phyloP scores from a whole-genome alignment of 2,797 vertebrate genomes.

The Etheostoma nigrum region DNA sequence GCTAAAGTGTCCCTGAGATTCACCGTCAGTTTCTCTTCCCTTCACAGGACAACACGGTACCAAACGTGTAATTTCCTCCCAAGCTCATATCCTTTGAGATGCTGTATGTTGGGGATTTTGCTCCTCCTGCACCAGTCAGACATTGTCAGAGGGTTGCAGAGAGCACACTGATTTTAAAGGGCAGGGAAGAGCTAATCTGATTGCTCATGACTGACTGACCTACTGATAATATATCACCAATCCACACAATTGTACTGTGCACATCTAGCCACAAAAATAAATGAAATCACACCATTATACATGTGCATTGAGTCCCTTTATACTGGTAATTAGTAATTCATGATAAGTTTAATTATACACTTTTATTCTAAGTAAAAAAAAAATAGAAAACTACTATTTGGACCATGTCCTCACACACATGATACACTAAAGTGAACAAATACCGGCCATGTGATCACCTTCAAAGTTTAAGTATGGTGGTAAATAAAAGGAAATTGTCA shows the following conservation, averaged over 20 bases:
- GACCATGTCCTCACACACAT: too few relatives aligned
- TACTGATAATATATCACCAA: not conserved
- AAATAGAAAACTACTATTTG: too few relatives aligned
- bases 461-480: not conserved
- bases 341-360: too few relatives aligned
- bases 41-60: not conserved
- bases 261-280: not conserved
- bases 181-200: constrained; percentile 1
- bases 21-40: not conserved
- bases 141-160: constrained; percentile 1
- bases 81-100: not conserved
- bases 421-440: not conserved
- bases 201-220: not conserved
- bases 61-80: not conserved
- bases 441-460: not conserved
- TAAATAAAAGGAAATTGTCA: too few relatives aligned
- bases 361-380: too few relatives aligned
- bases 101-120: not conserved
- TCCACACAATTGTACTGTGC: too few relatives aligned
- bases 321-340: too few relatives aligned
- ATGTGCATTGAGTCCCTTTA: too few relatives aligned
- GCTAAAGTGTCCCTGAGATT: not conserved
- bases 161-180: not conserved
- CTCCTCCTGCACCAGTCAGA: not conserved
- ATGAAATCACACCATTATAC: too few relatives aligned